Evolutionary conservation across 2,888 invertebrate species (phyloP).

Genomic region (Drepanosiphum platanoidis): DNA sequence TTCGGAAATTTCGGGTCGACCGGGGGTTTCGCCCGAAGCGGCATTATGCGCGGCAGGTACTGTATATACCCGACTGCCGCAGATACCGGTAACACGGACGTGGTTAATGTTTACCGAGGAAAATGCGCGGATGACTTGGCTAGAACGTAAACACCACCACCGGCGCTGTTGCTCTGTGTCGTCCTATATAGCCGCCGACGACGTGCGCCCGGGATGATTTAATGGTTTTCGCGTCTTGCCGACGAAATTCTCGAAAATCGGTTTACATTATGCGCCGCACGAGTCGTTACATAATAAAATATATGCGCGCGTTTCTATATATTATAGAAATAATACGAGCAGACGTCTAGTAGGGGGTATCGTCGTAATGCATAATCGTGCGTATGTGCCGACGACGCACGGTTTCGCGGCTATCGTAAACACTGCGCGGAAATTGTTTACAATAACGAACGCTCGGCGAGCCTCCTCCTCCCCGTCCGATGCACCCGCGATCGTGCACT

Average conservation of each 20-base stretch:
- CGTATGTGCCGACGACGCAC: too few relatives aligned
- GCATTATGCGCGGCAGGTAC: slow-evolving; percentile 17
- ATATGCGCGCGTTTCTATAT: not conserved
- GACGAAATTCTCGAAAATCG: slow-evolving; percentile 30
- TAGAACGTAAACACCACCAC: slow-evolving; percentile 18
- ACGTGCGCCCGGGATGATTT: slow-evolving; percentile 31
- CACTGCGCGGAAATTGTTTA: too few relatives aligned
- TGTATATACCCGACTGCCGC: too few relatives aligned
- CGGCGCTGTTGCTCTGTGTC: too few relatives aligned
- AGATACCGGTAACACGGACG: slow-evolving; percentile 32
- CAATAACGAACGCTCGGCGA: too few relatives aligned
- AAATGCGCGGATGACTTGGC: slow-evolving; percentile 26
- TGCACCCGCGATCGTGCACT: too few relatives aligned
- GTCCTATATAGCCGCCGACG: too few relatives aligned
- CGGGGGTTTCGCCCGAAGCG: slow-evolving; percentile 18
- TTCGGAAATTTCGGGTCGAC: slow-evolving; percentile 24
- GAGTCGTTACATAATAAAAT: not conserved
- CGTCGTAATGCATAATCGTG: too few relatives aligned
- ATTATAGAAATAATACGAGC: too few relatives aligned
- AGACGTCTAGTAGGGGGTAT: too few relatives aligned
- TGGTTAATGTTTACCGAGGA: slow-evolving; percentile 36
- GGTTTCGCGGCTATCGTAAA: too few relatives aligned
- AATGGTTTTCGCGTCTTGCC: slow-evolving; percentile 27
- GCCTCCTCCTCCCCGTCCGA: too few relatives aligned
- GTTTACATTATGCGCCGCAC: not conserved